Conservation (phyloP, 1,140 invertebrate species). For the Chironomus tepperi region DNA sequence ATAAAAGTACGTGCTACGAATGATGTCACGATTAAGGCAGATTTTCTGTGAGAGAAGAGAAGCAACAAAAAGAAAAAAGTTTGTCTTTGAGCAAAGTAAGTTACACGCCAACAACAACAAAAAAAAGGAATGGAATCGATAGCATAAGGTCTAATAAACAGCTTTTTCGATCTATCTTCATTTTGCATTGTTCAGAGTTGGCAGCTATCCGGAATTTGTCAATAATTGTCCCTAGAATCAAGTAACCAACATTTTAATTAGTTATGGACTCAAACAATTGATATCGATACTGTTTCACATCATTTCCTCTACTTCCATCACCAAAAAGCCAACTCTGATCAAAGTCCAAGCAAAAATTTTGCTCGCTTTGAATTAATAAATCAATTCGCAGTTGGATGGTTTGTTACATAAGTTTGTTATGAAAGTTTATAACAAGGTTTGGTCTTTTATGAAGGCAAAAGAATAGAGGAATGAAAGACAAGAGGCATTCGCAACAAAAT, state of each 20-base stretch:
- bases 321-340: too few species aligned
- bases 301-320: too few species aligned
- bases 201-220: too few species aligned
- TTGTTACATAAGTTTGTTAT: too few species aligned
- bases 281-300: too few species aligned
- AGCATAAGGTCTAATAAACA: conserved; percentile 8
- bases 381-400: conserved; percentile 1
- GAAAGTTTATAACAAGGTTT: too few species aligned
- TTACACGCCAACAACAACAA: neutral
- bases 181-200: neutral
- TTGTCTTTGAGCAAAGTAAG: neutral
- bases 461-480: neutral
- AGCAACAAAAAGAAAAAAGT: too few species aligned
- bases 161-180: neutral
- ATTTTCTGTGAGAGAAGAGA: neutral
- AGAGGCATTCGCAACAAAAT: neutral
- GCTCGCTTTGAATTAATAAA: conserved; percentile 1
- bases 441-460: neutral
- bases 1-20: neutral
- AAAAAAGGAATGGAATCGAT: neutral
- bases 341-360: neutral
- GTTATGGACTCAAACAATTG: too few species aligned
- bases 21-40: neutral
- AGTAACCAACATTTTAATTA: too few species aligned
- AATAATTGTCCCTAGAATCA: too few species aligned